Base-by-base conservation (phyloP, 2,113 vertebrate genomes). In the Chionodraco myersi region DNA sequence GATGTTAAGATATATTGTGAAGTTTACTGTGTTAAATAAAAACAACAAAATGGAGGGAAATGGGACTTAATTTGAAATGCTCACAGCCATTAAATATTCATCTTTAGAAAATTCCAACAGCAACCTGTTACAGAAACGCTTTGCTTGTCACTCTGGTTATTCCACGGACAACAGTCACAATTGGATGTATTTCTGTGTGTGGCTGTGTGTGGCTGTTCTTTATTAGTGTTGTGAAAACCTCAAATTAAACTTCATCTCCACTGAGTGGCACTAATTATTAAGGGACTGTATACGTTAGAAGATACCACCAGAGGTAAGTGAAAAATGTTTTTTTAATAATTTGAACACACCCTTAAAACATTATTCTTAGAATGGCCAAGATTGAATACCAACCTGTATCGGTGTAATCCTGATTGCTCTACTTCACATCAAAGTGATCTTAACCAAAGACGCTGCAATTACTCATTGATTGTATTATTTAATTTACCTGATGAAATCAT, bases 401-500 rank as follows among this genome's bases (percentile, higher is more conserved):
- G 53, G 58, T 51, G 69, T 18, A 13, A 57, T 48, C 30, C 67
- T 23, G 41, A n/a, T 45, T 13, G 11, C 11, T 54, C 3, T 11
- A 53, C 51, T 0, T 15, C 21, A 13, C 49, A 41, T 61, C 56
- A 34, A 3, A 9, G 23, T 53, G 15, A 61, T 52, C 47, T 74
- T 63, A 30, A 53, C 45, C 60, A 45, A 72, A 63, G 10, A 30
- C 23, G 12, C 41, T 5, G 60, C 56, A 54, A 51, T 59, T 59
- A 18, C 26, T 1, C n/a, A 18, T n/a, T 53, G 47, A 85, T 73
- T 49, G 16, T 62, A 10, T 57, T n/a, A 49, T 41, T 70, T 14
- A 18, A 63, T 62, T 45, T 67, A 47, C 62, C 47, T 54, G 45
- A 51, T 59, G 23, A 64, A 75, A 62, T 54, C 12, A 7, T n/a